These are phyloP conservation scores for Brachyalestes nurse DNA, from an alignment of 2,797 vertebrate genomes.

Conservation along the genomic window DNA sequence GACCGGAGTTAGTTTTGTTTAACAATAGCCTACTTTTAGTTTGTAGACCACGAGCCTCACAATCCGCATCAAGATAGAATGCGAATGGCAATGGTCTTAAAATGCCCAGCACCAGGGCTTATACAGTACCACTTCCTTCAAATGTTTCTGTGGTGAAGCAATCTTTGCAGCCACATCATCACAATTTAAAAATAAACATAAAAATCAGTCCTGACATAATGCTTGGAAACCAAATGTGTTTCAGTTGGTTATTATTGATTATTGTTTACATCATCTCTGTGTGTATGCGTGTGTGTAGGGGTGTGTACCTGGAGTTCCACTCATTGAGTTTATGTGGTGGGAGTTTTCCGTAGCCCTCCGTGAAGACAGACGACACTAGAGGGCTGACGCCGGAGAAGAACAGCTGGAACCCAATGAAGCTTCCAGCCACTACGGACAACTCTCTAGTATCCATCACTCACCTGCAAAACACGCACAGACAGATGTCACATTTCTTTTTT, in stretches of 20 bases:
- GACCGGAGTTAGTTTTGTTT: not conserved
- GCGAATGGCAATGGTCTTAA: not conserved
- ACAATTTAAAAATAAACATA: too few relatives aligned
- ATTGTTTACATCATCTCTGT: not conserved
- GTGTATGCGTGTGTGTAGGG: constrained; percentile 12
- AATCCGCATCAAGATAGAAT: not conserved
- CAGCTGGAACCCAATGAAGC: constrained; percentile 84
- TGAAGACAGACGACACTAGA: constrained; percentile 71
- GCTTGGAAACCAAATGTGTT: not conserved
- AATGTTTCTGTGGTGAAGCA: too few relatives aligned
- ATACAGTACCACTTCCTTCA: not conserved
- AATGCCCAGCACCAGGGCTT: not conserved
- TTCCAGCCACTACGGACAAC: constrained; percentile 80
- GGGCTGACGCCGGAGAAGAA: constrained; percentile 81
- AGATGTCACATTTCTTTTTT: not conserved
- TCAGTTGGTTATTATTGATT: not conserved
- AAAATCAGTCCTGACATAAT: too few relatives aligned
- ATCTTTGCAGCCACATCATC: too few relatives aligned
- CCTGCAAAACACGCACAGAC: constrained; percentile 62
- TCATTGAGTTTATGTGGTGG: constrained; percentile 77
- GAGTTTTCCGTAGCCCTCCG: constrained; percentile 70
- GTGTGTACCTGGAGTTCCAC: constrained; percentile 85
- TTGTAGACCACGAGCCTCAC: too few relatives aligned
- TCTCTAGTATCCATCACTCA: constrained; percentile 83
- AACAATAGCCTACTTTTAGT: not conserved